A percentile compares a stretch with the other conserved stretches of the same genome.
phyloP scores from a whole-genome alignment of 1,140 invertebrate genomes.

The Lucilia sericata region DNA sequence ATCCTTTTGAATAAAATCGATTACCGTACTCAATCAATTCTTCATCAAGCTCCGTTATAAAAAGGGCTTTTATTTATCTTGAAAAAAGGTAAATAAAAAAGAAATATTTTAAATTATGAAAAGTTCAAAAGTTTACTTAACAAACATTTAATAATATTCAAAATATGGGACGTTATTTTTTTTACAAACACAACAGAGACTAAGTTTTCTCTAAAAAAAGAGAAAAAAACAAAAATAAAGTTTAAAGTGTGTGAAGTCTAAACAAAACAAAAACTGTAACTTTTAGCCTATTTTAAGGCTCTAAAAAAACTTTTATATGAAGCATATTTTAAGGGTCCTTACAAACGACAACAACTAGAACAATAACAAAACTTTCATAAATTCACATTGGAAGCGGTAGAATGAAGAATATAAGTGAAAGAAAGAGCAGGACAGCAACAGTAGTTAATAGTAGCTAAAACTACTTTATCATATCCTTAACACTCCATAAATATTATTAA shows the following conservation, averaged over 20 bases:
- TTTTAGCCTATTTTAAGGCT: slow-evolving; percentile 17
- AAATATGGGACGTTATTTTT: not conserved
- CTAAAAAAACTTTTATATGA: not conserved
- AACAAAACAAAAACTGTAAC: slow-evolving; percentile 4
- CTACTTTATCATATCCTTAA: slow-evolving; percentile 1
- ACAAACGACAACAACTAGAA: not conserved
- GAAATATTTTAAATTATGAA: slow-evolving; percentile 5
- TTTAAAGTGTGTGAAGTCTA: not conserved
- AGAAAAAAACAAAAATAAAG: not conserved
- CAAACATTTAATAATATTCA: not conserved
- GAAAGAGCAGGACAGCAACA: not conserved
- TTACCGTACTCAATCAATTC: not conserved
- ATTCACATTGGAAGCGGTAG: not conserved
- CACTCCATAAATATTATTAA: not conserved
- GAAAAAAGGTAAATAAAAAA: not conserved
- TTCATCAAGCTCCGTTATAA: not conserved
- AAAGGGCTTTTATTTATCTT: not conserved
- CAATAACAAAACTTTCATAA: slow-evolving; percentile 11
- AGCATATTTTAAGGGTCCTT: slow-evolving; percentile 23
- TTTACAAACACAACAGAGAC: not conserved
- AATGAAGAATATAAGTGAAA: not conserved
- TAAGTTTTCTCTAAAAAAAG: not conserved
- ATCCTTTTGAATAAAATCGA: not conserved
- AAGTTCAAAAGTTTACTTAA: not conserved
- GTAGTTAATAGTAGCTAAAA: not conserved